Evolutionary conservation across 2,888 invertebrate genomes (phyloP).

Genomic region (Noctua comes): DNA sequence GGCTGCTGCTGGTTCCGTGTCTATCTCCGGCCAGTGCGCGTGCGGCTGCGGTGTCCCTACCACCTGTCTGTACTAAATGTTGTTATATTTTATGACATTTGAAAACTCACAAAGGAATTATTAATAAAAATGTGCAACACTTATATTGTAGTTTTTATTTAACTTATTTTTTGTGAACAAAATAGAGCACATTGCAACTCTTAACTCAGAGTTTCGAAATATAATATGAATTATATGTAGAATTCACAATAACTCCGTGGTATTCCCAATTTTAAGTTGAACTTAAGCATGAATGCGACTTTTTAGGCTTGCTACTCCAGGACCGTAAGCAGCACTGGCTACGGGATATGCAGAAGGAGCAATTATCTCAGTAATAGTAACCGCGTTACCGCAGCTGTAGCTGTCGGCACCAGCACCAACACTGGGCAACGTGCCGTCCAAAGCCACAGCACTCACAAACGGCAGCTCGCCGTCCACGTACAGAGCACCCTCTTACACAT

Average conservation of each 20-base stretch:
- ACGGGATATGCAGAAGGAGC: too few relatives aligned
- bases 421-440: too few relatives aligned
- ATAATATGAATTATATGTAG: too few relatives aligned
- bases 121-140: background rate
- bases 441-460: too few relatives aligned
- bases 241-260: background rate
- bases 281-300: background rate
- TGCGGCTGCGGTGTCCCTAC: conserved; percentile 56
- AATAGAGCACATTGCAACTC: background rate
- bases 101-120: background rate
- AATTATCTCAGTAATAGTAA: too few relatives aligned
- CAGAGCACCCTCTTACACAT: too few relatives aligned
- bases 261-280: background rate
- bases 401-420: too few relatives aligned
- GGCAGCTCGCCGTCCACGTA: too few relatives aligned
- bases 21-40: conserved; percentile 64
- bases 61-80: background rate
- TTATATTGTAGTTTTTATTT: background rate
- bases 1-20: conserved; percentile 64
- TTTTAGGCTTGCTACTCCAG: too few relatives aligned
- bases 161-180: background rate
- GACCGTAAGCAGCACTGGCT: too few relatives aligned
- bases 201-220: background rate
- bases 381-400: too few relatives aligned
- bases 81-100: background rate